These are phyloP conservation scores for Sialis fuliginosa DNA, from an alignment of 2,888 invertebrate species.

Conservation along the genomic window DNA sequence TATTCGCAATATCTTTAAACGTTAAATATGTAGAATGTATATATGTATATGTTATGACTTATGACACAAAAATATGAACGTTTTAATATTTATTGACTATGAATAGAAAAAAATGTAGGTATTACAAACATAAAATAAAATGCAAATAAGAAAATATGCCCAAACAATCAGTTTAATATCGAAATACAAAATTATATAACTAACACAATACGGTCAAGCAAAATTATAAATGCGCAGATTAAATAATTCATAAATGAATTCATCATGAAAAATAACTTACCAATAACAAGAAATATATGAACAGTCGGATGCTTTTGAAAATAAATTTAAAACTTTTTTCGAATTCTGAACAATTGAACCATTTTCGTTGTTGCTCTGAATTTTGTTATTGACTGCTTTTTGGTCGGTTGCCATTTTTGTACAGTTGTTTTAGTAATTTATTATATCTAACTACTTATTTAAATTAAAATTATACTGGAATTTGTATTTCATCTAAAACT, in stretches of 20 bases:
- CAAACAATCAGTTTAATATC: not conserved
- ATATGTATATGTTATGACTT: no score
- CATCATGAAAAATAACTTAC: constrained; percentile 30
- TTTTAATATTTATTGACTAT: no score
- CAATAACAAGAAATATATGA: constrained; percentile 77
- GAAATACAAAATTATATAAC: not conserved
- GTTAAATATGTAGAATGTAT: no score
- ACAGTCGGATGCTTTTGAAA: constrained; percentile 61
- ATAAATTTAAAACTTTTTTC: constrained; percentile 29
- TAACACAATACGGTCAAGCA: no score
- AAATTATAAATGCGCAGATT: not conserved
- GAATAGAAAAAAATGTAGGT: not conserved
- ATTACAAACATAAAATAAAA: no score
- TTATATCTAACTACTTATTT: no score
- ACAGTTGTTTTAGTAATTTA: no score
- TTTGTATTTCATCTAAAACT: no score
- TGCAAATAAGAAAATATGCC: constrained; percentile 3
- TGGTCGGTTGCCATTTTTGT: constrained; percentile 17
- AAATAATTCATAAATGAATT: not conserved
- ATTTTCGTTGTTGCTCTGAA: constrained; percentile 16
- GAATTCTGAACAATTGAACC: constrained; percentile 9
- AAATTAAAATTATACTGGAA: no score
- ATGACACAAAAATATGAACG: no score
- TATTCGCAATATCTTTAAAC: no score
- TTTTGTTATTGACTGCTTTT: constrained; percentile 12